Conservation (phyloP, 2,797 vertebrate genomes). For the Acomys russatus region DNA sequence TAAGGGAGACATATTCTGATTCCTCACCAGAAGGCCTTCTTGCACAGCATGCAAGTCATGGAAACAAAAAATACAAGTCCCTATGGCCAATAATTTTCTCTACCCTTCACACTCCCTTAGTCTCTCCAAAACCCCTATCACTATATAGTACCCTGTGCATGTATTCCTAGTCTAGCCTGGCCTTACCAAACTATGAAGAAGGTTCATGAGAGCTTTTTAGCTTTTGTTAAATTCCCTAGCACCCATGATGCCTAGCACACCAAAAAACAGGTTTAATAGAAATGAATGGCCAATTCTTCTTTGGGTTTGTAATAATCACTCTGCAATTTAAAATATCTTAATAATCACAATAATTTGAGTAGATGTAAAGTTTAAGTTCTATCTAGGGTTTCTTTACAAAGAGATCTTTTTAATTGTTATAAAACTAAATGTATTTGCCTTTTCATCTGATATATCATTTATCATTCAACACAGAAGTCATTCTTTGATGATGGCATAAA, state of each 20-base stretch:
- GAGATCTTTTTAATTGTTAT: slow-evolving; percentile 39
- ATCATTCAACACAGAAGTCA: neutral
- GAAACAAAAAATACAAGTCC: slow-evolving; percentile 41
- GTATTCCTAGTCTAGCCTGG: neutral
- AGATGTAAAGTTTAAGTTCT: neutral
- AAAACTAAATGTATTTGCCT: slow-evolving; percentile 28
- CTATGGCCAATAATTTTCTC: neutral
- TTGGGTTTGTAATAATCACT: neutral
- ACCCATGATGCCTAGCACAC: neutral
- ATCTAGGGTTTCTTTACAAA: neutral
- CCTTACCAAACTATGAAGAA: neutral
- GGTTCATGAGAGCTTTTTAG: neutral
- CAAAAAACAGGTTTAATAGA: neutral
- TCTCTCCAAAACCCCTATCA: slow-evolving; percentile 22
- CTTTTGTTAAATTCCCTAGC: neutral
- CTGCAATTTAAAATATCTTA: slow-evolving; percentile 31
- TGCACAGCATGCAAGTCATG: neutral
- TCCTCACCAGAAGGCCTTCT: slow-evolving; percentile 31
- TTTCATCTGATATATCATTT: neutral
- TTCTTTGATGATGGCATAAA: slow-evolving; percentile 19
- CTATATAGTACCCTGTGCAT: neutral
- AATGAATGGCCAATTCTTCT: neutral
- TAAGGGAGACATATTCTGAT: neutral
- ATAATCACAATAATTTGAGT: slow-evolving; percentile 10
- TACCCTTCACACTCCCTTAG: neutral